These are phyloP conservation scores for Drosophila conformis DNA, from an alignment of 2,888 invertebrate species.

Conservation along the genomic window DNA sequence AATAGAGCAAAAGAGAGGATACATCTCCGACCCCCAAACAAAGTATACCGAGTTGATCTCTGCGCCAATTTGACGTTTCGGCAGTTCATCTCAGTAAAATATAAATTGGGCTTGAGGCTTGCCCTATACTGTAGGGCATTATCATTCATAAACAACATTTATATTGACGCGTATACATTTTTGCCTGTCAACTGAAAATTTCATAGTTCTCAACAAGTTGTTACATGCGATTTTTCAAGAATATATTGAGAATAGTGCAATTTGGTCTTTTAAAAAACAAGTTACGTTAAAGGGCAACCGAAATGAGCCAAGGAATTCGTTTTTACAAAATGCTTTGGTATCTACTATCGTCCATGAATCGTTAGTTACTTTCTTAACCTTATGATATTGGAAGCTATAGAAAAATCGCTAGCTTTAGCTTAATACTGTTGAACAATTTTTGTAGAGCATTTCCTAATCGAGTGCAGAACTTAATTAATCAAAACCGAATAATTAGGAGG, in stretches of 20 bases:
- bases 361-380: conserved; percentile 27
- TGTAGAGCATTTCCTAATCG: conserved; percentile 29
- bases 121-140: neutral
- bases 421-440: conserved; percentile 58
- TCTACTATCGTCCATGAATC: conserved; percentile 24
- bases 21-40: neutral
- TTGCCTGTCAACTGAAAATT: neutral
- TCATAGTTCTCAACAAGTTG: neutral
- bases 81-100: neutral
- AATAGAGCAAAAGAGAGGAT: neutral
- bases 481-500: conserved; percentile 29
- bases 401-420: conserved; percentile 43
- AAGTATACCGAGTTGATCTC: neutral
- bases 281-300: conserved; percentile 7
- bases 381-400: conserved; percentile 29
- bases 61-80: no score
- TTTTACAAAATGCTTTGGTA: neutral
- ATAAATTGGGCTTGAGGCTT: neutral
- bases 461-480: conserved; percentile 45
- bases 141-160: neutral
- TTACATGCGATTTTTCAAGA: neutral
- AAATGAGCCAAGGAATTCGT: conserved; percentile 3
- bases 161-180: neutral
- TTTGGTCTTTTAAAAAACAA: neutral
- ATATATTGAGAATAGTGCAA: neutral